Base-by-base conservation (phyloP, 1,140 invertebrate genomes). In the Lithobius niger region DNA sequence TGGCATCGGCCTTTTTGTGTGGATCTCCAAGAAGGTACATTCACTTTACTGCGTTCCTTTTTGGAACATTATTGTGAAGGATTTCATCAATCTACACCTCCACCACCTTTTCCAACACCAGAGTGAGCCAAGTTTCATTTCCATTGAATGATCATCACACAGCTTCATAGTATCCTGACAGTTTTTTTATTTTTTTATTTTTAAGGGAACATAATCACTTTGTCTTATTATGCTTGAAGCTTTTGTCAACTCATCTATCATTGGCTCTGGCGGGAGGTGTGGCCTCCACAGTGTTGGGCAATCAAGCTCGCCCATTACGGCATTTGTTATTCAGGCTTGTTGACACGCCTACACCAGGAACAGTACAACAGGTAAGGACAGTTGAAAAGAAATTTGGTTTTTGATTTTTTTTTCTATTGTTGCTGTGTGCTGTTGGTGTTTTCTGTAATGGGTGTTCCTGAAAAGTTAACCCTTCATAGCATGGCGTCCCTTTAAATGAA, bases 1-100 rank as follows among this genome's bases (percentile, higher is more conserved):
- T 74, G 75, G 69, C 76, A 79, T 61, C 70, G 74, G 44, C 77
- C 79, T 13, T 81, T 80, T 62, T 82, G 79, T 68, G 69, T 82
- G 26, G 80, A 82, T 63, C 67, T 82, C 16, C 74, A 80, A 60
- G 77, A 80, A 63, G 71, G 69, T 21, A 81, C 80, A 1, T 80
- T 82, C 61, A 64, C 69, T 4, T 63, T 75, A 6, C 65, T 82
- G n/a, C 69, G 73, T 42, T 62, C 66, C 3, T 81, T 82, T 62
- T 65, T 82, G 21, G 73, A 80, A 61, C 74, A 74, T 59, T 82
- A 80, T 65, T 76, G 77, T 56, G 64, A 66, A 54, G 70, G 69
- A 48, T 78, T 79, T 65, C 67, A 71, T 56, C 61, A 49, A 28
- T 48, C 66, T 24, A 60, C 66, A 16, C 60, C 69, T 2, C 69